These are phyloP conservation scores for Anoplopoma fimbria DNA, from an alignment of 2,113 vertebrate genomes.

Conservation along the genomic window DNA sequence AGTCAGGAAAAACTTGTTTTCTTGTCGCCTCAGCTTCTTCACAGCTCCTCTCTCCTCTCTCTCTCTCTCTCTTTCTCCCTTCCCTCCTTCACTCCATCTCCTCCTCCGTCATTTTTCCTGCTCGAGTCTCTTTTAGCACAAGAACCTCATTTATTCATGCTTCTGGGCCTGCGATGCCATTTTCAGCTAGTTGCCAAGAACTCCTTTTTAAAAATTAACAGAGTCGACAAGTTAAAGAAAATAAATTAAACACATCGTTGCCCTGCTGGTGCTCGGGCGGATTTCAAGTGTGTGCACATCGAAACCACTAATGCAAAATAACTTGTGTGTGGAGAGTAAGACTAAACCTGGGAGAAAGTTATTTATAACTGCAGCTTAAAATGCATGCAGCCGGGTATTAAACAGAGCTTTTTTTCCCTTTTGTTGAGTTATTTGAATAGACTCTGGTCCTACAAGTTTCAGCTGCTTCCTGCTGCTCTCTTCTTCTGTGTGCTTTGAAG, in stretches of 20 bases:
- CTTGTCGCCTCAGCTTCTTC: slow-evolving; percentile 39
- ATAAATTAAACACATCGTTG: slow-evolving; percentile 69
- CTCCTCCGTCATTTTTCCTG: slow-evolving; percentile 21
- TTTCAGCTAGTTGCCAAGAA: slow-evolving; percentile 63
- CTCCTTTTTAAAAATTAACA: slow-evolving; percentile 75
- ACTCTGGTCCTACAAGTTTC: slow-evolving; percentile 5
- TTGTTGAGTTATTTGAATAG: slow-evolving; percentile 6
- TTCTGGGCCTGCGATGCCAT: slow-evolving; percentile 63
- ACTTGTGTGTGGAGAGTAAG: neutral
- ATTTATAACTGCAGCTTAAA: slow-evolving; percentile 45
- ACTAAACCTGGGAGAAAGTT: slow-evolving; percentile 2
- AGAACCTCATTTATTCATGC: slow-evolving; percentile 79
- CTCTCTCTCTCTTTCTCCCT: neutral
- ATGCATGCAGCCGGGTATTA: neutral
- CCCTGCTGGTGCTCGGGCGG: slow-evolving; percentile 19
- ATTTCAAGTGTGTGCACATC: slow-evolving; percentile 39
- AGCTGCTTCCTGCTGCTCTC: slow-evolving; percentile 5
- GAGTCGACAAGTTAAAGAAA: slow-evolving; percentile 63
- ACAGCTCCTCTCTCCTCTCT: neutral
- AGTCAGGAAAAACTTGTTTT: slow-evolving; percentile 42
- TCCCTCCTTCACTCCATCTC: slow-evolving; percentile 14
- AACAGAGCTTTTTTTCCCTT: neutral
- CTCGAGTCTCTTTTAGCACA: slow-evolving; percentile 56
- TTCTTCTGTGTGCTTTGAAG: slow-evolving; percentile 21
- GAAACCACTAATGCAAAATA: slow-evolving; percentile 20